A percentile compares a stretch with the other conserved stretches of the same genome.
phyloP scores from a whole-genome alignment of 2,113 vertebrate genomes.

The Melospiza melodia region DNA sequence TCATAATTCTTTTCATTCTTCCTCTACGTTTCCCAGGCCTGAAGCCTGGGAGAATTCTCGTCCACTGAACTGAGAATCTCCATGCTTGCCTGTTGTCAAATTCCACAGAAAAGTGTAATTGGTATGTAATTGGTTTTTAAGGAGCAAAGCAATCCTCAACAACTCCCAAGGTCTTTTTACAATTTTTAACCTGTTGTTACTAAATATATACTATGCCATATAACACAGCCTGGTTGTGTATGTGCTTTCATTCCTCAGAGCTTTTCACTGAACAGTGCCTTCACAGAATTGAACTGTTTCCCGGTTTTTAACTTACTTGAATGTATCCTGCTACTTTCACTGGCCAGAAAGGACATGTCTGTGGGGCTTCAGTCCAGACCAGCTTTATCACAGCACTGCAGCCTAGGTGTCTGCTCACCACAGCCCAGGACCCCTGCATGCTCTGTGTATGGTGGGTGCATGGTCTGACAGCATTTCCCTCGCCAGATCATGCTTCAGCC shows the following conservation, averaged over 20 bases:
- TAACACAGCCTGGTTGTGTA: too few relatives aligned
- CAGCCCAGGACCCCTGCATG: accelerated
- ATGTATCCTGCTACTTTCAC: not conserved
- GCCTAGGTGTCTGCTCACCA: too few relatives aligned
- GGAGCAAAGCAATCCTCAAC: accelerated
- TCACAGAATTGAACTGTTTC: not conserved
- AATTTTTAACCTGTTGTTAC: not conserved
- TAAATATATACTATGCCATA: not conserved
- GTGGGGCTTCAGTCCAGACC: too few relatives aligned
- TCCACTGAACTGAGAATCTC: too few relatives aligned
- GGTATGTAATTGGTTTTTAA: not conserved
- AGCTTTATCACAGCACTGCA: not conserved
- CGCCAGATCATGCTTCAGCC: not conserved
- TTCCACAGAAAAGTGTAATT: not conserved
- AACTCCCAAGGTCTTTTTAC: accelerated
- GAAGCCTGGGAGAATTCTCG: too few relatives aligned
- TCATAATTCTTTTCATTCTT: too few relatives aligned
- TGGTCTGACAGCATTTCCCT: accelerated
- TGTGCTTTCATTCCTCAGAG: not conserved
- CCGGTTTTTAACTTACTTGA: not conserved
- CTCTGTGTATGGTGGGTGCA: not conserved
- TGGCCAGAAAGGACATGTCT: not conserved
- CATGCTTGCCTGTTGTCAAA: not conserved
- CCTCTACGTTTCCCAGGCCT: too few relatives aligned
- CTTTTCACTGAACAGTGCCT: not conserved